Evolutionary conservation across 2,888 invertebrate species (phyloP), one percentile per base, ranked within the genome.

Genomic region (Agrilus mali): DNA sequence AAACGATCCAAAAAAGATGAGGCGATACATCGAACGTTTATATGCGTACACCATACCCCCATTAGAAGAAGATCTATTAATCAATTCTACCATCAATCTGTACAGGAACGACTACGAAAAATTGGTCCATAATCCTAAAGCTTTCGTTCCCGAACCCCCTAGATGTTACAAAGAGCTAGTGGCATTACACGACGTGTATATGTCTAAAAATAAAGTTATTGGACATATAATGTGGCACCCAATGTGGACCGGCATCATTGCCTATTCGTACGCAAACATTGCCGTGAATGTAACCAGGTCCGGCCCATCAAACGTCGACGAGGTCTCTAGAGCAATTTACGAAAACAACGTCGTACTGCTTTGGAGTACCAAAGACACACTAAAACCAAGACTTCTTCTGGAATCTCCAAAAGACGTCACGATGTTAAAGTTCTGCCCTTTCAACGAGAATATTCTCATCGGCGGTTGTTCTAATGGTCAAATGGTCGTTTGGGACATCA

Each of bases 401-500:
- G 76, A 82, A 58, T 69, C 79, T 4, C 74, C 78, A 0, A 69
- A 81, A 34, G 81, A 82, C 64, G 75, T 84, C 0, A 75, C 75
- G 31, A 62, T 69, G 1, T 60, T 86, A 8, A 73, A 79, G 1
- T 80, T 82, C 60, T 84, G 82, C 56, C 82, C 82, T 1, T 75
- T 74, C 47, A 69, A 85, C 56, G 77, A 77, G 47, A 80, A 82
- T 57, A 59, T 84, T 38, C 59, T 86, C 20, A 56, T 86, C 36
- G 86, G 85, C 6, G 86, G 86, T 5, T 78, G 78, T 43, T 66
- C 69, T 3, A 86, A 82, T 59, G 86, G 86, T 2, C 78, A 83
- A 71, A 64, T 86, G 7, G 67, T 78, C 14, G 55, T 84, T 36
- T 84, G 84, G 84, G 82, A 83, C 60, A 66, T 83, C 44, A 73